Evolutionary conservation across 2,888 invertebrate genomes (phyloP).

Genomic region (Apotomis betuletana): DNA sequence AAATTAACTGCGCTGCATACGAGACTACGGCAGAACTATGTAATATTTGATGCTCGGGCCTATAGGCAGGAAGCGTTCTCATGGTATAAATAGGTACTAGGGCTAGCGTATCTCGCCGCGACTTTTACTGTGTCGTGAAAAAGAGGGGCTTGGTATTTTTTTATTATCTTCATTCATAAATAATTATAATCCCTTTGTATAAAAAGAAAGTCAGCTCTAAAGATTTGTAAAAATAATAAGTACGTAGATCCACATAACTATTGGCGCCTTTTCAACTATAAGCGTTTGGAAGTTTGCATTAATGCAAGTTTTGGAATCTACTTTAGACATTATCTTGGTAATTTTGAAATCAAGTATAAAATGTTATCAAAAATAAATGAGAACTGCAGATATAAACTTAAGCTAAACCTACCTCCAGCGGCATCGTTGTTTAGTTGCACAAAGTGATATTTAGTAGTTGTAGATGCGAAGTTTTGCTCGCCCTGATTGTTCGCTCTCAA

Average conservation of each 20-base stretch:
- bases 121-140: too few relatives aligned
- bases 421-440: conserved; percentile 42
- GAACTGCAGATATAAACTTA: not conserved
- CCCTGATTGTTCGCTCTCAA: conserved; percentile 49
- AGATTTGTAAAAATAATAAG: too few relatives aligned
- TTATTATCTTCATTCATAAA: too few relatives aligned
- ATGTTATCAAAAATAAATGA: not conserved
- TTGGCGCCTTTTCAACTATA: too few relatives aligned
- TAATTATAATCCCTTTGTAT: not conserved
- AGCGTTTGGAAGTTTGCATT: too few relatives aligned
- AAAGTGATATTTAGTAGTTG: conserved; percentile 49
- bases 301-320: too few relatives aligned
- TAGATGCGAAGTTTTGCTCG: conserved; percentile 49
- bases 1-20: conserved; percentile 46
- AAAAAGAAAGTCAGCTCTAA: not conserved
- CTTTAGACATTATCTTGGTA: too few relatives aligned
- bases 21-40: conserved; percentile 36
- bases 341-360: too few relatives aligned
- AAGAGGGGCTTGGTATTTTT: too few relatives aligned
- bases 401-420: conserved; percentile 46
- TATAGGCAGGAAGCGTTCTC: not conserved
- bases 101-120: too few relatives aligned
- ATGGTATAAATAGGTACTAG: not conserved
- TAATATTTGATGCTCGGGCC: conserved; percentile 20
- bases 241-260: too few relatives aligned